Evolutionary conservation across 2,113 vertebrate species (phyloP).

Genomic region (Heteronetta atricapilla): DNA sequence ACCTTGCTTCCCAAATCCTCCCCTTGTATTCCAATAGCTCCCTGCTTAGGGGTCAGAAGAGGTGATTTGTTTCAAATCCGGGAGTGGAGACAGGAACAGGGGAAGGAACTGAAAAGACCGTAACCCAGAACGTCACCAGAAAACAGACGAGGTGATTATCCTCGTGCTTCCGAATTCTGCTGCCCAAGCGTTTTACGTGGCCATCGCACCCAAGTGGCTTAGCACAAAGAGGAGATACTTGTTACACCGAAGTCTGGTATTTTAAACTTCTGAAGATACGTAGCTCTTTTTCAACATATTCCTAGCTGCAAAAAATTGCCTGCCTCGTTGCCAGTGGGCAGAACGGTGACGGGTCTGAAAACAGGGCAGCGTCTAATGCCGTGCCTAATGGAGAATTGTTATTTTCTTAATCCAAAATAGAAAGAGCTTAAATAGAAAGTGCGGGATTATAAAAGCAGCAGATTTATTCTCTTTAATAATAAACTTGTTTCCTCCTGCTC

Average conservation of each 20-base stretch:
- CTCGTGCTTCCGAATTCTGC: background rate
- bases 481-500: background rate
- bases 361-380: background rate
- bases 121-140: background rate
- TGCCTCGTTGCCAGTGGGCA: background rate
- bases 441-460: slow-evolving; percentile 32
- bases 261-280: background rate
- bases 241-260: background rate
- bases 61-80: background rate
- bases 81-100: background rate
- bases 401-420: slow-evolving; percentile 37
- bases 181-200: background rate
- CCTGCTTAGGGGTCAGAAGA: background rate
- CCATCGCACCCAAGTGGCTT: accelerated
- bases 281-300: background rate
- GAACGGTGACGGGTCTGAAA: background rate
- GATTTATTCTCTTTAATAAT: slow-evolving; percentile 7
- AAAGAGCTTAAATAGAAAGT: slow-evolving; percentile 36
- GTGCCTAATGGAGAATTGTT: background rate
- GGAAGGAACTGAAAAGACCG: background rate
- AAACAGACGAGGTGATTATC: background rate
- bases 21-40: background rate
- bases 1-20: background rate
- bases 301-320: background rate
- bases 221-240: background rate